Evolutionary conservation across 2,797 vertebrate genomes (phyloP).

Genomic region (Carduelis carduelis): DNA sequence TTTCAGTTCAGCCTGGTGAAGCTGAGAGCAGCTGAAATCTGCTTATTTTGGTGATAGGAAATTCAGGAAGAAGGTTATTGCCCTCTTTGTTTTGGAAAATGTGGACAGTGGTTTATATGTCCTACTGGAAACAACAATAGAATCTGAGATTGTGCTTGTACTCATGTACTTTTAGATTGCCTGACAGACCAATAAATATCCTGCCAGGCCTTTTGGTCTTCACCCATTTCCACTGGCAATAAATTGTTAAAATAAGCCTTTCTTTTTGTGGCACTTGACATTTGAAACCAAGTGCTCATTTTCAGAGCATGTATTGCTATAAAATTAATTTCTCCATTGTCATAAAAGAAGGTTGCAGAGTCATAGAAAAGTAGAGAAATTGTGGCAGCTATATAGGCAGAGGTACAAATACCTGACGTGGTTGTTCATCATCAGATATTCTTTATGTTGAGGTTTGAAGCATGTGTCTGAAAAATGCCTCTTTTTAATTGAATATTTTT

Average conservation of each 20-base stretch:
- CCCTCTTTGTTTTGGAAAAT: constrained; percentile 45
- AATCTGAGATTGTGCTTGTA: not conserved
- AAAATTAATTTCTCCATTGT: not conserved
- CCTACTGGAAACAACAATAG: constrained; percentile 5
- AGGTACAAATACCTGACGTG: not conserved
- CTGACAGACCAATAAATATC: not conserved
- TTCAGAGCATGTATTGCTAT: not conserved
- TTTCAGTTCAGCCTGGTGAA: not conserved
- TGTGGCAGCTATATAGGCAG: not conserved
- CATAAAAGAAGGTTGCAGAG: not conserved
- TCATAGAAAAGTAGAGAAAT: not conserved
- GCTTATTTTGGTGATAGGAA: constrained; percentile 29
- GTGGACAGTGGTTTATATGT: not conserved
- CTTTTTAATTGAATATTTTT: not conserved
- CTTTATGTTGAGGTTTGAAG: not conserved
- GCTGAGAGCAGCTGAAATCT: constrained; percentile 12
- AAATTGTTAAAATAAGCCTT: not conserved
- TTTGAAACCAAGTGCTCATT: not conserved
- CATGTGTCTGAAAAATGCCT: not conserved
- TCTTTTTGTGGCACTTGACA: not conserved
- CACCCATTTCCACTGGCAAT: not conserved
- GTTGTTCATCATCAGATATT: not conserved
- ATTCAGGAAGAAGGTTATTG: not conserved
- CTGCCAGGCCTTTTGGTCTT: not conserved
- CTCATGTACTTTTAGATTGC: not conserved